Evolutionary conservation across 2,888 invertebrate species (phyloP), one percentile per base, ranked within the genome.

Genomic region (Gastrophysa polygoni): DNA sequence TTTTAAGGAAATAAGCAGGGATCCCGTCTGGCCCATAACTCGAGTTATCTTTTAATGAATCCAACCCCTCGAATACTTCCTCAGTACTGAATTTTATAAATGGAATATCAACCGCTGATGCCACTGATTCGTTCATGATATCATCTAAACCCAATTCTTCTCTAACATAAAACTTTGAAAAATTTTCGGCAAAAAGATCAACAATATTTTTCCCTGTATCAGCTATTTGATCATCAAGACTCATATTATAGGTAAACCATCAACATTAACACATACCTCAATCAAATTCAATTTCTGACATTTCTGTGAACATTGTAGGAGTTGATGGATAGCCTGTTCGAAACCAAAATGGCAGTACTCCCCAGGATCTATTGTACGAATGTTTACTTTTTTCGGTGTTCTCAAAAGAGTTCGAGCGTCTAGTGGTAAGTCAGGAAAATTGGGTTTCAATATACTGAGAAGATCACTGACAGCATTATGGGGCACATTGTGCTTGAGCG

Each of bases 341-440:
- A 47, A 47, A 7, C 47, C 47, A 47, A 47, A 47, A 47, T 47
- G 47, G 11, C 20, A 47, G 21, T 47, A 47, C 21, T 47, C 17
- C 3, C 47, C 47, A 10, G 47, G 47, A 14, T 47, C 47, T 21
- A 47, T 21, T 21, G 20, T 47, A 20, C 11, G 47, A 11, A 47
- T 24, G 21, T 7, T 20, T 5, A 20, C 20, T 47, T 20, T 21
- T 21, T 11, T 49, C 8, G 49, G 49, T n/a, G 49, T 49, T 14
- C 14, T 28, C 16, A 49, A 49, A 14, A 49, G 10, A 49, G 49
- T 17, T 24, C 49, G n/a, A 14, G 49, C 28, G 29, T 49, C 29
- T n/a, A 14, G 16, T 6, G 28, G 28, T 29, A 49, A 29, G 17
- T 14, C 6, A 49, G 49, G 24, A 24, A 49, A 49, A 14, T 38